These are phyloP conservation scores for Podilymbus podiceps DNA, from an alignment of 2,113 vertebrate genomes.

Conservation along the genomic window DNA sequence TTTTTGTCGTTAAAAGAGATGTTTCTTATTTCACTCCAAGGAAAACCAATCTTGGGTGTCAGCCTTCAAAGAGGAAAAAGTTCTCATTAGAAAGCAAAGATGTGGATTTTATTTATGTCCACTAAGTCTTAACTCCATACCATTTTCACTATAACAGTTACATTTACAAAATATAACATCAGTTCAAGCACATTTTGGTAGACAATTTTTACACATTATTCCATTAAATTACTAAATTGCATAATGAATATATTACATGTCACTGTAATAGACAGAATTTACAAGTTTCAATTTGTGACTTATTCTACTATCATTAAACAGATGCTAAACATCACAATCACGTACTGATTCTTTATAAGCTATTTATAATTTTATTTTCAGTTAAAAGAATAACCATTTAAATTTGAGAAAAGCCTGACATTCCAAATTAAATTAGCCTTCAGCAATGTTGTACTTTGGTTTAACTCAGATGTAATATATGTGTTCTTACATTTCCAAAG, in stretches of 20 bases:
- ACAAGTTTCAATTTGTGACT: not conserved
- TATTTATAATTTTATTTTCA: not conserved
- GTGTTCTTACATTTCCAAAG: not conserved
- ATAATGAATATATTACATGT: not conserved
- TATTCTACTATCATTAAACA: not conserved
- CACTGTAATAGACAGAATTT: not conserved
- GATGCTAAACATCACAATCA: not conserved
- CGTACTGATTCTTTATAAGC: not conserved
- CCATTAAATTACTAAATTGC: not conserved
- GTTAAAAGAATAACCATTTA: not conserved
- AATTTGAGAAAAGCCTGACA: not conserved
- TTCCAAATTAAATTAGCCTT: not conserved
- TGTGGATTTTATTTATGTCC: not conserved
- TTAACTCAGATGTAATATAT: not conserved
- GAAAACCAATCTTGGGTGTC: slow-evolving; percentile 98
- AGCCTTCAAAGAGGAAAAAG: slow-evolving; percentile 77
- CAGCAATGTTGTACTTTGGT: not conserved
- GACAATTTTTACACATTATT: not conserved
- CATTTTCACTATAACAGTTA: not conserved
- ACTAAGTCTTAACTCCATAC: not conserved
- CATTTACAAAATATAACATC: not conserved
- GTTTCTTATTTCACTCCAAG: slow-evolving; percentile 98
- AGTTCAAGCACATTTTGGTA: not conserved
- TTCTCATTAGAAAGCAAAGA: slow-evolving; percentile 9
- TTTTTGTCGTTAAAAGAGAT: slow-evolving; percentile 99